These are phyloP conservation scores for Chrysodeixis includens DNA, from an alignment of 2,888 invertebrate genomes.

Conservation along the genomic window DNA sequence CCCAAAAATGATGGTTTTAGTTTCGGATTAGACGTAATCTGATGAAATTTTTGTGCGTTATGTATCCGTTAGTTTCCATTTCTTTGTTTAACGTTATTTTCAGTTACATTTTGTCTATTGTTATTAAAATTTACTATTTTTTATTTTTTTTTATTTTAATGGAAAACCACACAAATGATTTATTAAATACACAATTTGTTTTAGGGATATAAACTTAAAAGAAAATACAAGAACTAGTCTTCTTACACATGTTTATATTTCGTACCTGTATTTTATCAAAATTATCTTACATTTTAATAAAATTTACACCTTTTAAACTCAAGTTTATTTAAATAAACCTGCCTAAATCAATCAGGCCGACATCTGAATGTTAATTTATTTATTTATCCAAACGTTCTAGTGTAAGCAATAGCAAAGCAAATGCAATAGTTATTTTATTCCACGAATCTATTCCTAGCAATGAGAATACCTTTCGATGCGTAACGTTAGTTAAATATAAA, in stretches of 20 bases:
- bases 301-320: not conserved
- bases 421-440: slow-evolving; percentile 27
- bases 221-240: too few species aligned
- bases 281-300: too few species aligned
- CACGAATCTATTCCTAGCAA: slow-evolving; percentile 32
- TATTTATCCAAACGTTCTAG: not conserved
- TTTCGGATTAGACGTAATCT: not conserved
- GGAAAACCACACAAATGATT: too few species aligned
- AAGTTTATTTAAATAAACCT: not conserved
- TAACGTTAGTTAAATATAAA: slow-evolving; percentile 37
- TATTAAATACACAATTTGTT: too few species aligned
- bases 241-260: too few species aligned
- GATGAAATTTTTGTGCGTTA: not conserved
- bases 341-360: slow-evolving; percentile 16
- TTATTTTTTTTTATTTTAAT: too few species aligned
- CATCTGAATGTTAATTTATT: slow-evolving; percentile 15
- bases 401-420: slow-evolving; percentile 27
- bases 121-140: too few species aligned
- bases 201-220: too few species aligned
- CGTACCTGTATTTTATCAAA: too few species aligned
- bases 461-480: slow-evolving; percentile 40
- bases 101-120: not conserved
- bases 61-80: not conserved
- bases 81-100: not conserved
- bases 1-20: not conserved